Percentiles rank a stretch among this genome's conserved stretches.
Evolutionary conservation across 2,113 vertebrate species (phyloP).

Genomic region (Oxygymnocypris stewartii): DNA sequence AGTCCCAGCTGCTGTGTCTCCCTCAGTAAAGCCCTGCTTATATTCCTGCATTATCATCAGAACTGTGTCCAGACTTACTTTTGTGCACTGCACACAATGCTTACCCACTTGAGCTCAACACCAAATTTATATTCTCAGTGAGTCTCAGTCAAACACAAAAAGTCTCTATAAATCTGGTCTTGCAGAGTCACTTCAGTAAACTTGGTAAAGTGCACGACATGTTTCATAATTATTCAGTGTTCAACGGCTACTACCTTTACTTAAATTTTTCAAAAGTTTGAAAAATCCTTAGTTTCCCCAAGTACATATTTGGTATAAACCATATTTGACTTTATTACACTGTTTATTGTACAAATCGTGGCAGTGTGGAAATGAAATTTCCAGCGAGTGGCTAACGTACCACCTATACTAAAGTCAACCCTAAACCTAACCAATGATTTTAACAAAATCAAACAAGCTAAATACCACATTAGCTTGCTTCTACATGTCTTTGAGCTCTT

Average conservation of each 20-base stretch:
- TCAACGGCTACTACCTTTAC: no score
- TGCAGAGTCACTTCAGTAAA: not conserved
- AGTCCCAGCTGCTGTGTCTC: slow-evolving; percentile 40
- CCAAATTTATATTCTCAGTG: not conserved
- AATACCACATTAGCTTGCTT: not conserved
- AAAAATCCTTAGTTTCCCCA: no score
- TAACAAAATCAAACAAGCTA: no score
- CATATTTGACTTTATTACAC: no score
- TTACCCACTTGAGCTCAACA: not conserved
- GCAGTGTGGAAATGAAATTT: not conserved
- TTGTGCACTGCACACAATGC: not conserved
- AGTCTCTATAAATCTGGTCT: not conserved
- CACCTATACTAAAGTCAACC: not conserved
- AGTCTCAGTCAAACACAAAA: not conserved
- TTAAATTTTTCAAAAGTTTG: no score
- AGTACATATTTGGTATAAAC: no score
- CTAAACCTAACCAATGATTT: not conserved
- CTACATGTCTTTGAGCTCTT: not conserved
- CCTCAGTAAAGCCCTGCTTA: slow-evolving; percentile 35
- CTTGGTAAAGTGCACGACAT: not conserved
- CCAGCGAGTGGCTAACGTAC: not conserved
- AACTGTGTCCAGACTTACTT: slow-evolving; percentile 25
- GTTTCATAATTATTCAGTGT: no score
- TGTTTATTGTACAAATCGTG: no score
- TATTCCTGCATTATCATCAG: slow-evolving; percentile 19